Evolutionary conservation across 2,888 invertebrate species (phyloP), one percentile per base, ranked within the genome.

Genomic region (Dolomedes plantarius): DNA sequence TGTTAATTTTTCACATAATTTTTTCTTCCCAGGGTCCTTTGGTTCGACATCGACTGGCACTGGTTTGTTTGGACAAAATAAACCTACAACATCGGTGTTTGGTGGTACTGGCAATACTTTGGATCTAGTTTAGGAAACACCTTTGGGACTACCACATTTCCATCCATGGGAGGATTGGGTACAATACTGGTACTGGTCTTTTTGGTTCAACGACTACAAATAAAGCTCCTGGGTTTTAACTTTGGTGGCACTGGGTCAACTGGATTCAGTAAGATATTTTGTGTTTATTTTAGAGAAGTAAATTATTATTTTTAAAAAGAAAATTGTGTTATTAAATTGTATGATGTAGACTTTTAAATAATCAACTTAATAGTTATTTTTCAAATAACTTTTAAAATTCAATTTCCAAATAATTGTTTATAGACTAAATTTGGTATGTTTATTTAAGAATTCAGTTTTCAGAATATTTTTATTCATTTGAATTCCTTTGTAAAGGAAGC

Each of bases 151-250:
- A 91, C 93, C 0, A 92, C 93, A 3, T 92, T 92, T 11, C 93
- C 93, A 23, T 92, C 94, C 6, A 95, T 95, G 90, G 56, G 56
- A 56, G 56, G 56, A 94, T 94, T 85, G 7, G 91, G 90, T 92
- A 36, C 90, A 91, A 92, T 0, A 90, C 93, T 29, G 89, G 89
- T 28, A 91, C 93, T 31, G 92, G 94, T 13, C 91, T 94, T 76
- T 94, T 94, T 91, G 94, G 93, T 7, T 73, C 68, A 13, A 31
- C 83, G 87, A 91, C 91, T 67, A 91, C 93, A 9, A 91, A 93
- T 64, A 93, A 93, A 86, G 91, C 92, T 28, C 77, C 89, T 31
- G n/a, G 89, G 5, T 9, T 89, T 87, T 56, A 67, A 23, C 29
- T 82, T 83, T 71, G 86, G 79, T 65, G 75, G 75, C 46, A 73